Base-by-base conservation (phyloP, 2,888 invertebrate species). In the Lingula anatina region DNA sequence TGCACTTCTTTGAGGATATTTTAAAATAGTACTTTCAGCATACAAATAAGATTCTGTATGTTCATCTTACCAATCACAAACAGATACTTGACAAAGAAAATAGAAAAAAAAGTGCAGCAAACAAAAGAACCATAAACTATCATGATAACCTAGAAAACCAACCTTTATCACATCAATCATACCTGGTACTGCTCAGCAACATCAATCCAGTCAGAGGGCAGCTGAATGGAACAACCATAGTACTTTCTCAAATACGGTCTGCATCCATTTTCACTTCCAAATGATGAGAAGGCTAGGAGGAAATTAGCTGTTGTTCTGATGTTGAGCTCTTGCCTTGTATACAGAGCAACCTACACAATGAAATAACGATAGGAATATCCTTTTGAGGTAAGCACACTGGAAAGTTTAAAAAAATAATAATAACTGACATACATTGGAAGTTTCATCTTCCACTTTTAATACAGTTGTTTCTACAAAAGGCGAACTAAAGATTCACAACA, bases 191-290 rank as follows among this genome's bases (percentile, higher is more conserved):
- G 64, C 50, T 78, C 76, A 27, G 78, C 78, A 18, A 79, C 78
- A 55, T 78, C 77, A 27, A 79, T 75, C 79, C 79, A 80, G 61
- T 80, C 80, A 2, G 79, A 75, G n/a, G 80, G 80, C 47, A 79
- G 61, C 47, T 62, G 58, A 39, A 79, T 67, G 15, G 70, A 58
- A 5, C 60, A 51, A 45, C 55, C 59, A 62, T 70, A 80, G 57
- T 80, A 80, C 53, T 76, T 77, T 51, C 64, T 66, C 46, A 80
- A 55, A 57, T 61, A 78, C 2, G 69, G 68, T 7, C 78, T 64
- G 52, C 78, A 78, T 3, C 60, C 44, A 3, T 59, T 53, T 2
- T 63, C 53, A 39, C 63, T 65, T n/a, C n/a, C n/a, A n/a, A n/a
- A n/a, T 5, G 79, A 64, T 23, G 78, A 73, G 48, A 68, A 64